Conservation (phyloP, 2,888 invertebrate genomes). For the Amiota minor region DNA sequence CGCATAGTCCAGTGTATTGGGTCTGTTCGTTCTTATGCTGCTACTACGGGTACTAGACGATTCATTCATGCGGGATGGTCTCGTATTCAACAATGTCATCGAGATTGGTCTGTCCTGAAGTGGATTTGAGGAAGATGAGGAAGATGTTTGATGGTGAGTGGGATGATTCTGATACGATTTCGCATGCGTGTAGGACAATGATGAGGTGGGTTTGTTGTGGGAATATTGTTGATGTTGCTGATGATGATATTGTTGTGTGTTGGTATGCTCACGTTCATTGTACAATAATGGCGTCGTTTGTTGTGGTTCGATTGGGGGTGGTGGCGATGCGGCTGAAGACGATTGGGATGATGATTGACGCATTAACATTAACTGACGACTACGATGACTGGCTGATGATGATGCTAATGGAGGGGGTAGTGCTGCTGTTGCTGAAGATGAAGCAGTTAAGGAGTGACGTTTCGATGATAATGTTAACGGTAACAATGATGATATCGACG, state of each 20-base stretch:
- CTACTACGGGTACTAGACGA: slow-evolving; percentile 39
- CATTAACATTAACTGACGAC: slow-evolving; percentile 20
- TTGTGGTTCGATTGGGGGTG: background rate
- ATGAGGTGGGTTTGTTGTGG: slow-evolving; percentile 22
- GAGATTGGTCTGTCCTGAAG: slow-evolving; percentile 13
- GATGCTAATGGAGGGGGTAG: no score
- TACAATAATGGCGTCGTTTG: background rate
- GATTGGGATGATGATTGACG: slow-evolving; percentile 1
- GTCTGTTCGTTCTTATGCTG: background rate
- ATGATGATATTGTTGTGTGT: slow-evolving; percentile 26
- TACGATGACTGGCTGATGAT: slow-evolving; percentile 16
- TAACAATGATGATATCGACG: slow-evolving; percentile 2
- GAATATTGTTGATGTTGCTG: slow-evolving; percentile 33
- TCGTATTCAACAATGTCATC: slow-evolving; percentile 9
- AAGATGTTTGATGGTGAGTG: slow-evolving; percentile 31
- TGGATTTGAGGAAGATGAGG: slow-evolving; percentile 24
- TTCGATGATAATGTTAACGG: background rate
- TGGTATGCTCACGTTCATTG: slow-evolving; percentile 2
- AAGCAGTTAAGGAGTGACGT: background rate
- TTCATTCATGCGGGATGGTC: slow-evolving; percentile 6
- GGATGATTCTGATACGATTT: background rate
- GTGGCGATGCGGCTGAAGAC: slow-evolving; percentile 18
- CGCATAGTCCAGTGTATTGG: slow-evolving; percentile 56
- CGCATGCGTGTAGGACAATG: background rate
- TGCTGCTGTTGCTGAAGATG: background rate